Evolutionary conservation across 2,113 vertebrate genomes (phyloP), one percentile per base, ranked within the genome.

Genomic region (Alectura lathami): DNA sequence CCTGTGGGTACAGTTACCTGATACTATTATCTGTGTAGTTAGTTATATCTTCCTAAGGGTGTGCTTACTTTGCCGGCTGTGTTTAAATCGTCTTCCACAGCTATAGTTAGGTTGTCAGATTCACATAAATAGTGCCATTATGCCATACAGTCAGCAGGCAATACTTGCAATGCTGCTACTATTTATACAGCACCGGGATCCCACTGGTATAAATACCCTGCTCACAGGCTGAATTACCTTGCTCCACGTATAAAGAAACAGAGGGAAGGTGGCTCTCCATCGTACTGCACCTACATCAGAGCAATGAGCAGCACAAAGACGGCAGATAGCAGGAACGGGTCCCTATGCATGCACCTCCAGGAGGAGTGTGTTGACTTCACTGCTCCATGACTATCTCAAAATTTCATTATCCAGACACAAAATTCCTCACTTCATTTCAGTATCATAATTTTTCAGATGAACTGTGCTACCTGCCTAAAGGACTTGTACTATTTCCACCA

Each of bases 31-130:
- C 89, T 91, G 18, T 76, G 64, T 50, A 80, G 75, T 85, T 94
- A 95, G 70, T 91, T 96, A 81, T 54, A 74, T 54, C 56, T 91
- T 95, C 95, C 91, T 93, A 69, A 83, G 91, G 83, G 91, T 53
- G 43, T 32, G 80, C 62, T 95, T 96, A 84, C 43, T 60, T 76
- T 12, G 1, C 69, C 2, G 2, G 36, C 36, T 91, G 66, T 78
- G 91, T 90, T 96, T 96, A 95, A 96, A 92, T 90, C 1, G 3
- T 75, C 81, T 94, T 91, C 59, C 50, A 47, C 2, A 0, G 72
- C 63, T 91, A 38, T 36, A 95, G 56, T 91, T 93, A 91, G 24
- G 38, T 17, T 94, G 88, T 57, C 64, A 80, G 45, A 73, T 42
- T 86, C 86, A 91, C 56, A 95, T 60, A 76, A 94, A 94, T 56